phyloP scores from a whole-genome alignment of 2,113 vertebrate species.

The zebrafish (Danio rerio) region DNA sequence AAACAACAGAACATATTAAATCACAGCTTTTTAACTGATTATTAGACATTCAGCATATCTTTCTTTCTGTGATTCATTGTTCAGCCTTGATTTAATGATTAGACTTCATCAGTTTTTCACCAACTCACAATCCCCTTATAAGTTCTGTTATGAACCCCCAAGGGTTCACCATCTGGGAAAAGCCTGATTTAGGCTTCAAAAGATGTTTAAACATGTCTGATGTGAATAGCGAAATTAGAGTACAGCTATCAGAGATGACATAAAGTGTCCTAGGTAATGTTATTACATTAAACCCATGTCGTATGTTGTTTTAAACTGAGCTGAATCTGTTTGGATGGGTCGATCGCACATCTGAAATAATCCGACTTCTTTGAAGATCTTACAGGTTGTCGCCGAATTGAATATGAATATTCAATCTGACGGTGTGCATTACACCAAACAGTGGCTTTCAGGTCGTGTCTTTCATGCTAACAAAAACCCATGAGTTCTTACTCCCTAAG shows the following conservation, averaged over 20 bases:
- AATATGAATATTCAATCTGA: constrained; percentile 40
- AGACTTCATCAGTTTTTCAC: too few relatives aligned
- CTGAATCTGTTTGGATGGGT: background rate
- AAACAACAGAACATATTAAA: too few relatives aligned
- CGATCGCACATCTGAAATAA: background rate
- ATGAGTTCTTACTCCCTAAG: background rate
- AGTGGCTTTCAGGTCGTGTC: background rate
- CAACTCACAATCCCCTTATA: too few relatives aligned
- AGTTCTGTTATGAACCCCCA: too few relatives aligned
- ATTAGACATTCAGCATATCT: too few relatives aligned
- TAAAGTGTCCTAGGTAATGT: background rate
- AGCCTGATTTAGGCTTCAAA: too few relatives aligned
- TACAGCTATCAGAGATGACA: background rate
- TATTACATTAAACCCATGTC: background rate
- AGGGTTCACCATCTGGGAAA: too few relatives aligned
- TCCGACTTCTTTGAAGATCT: constrained; percentile 27
- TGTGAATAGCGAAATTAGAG: too few relatives aligned
- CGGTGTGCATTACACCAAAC: background rate
- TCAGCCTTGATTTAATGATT: too few relatives aligned
- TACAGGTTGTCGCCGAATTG: constrained; percentile 29
- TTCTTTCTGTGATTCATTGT: too few relatives aligned
- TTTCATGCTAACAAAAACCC: background rate
- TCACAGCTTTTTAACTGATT: too few relatives aligned
- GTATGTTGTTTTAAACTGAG: background rate
- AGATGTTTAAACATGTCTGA: too few relatives aligned